Evolutionary conservation across 2,888 invertebrate species (phyloP).

Genomic region (Drosophila crucigera): DNA sequence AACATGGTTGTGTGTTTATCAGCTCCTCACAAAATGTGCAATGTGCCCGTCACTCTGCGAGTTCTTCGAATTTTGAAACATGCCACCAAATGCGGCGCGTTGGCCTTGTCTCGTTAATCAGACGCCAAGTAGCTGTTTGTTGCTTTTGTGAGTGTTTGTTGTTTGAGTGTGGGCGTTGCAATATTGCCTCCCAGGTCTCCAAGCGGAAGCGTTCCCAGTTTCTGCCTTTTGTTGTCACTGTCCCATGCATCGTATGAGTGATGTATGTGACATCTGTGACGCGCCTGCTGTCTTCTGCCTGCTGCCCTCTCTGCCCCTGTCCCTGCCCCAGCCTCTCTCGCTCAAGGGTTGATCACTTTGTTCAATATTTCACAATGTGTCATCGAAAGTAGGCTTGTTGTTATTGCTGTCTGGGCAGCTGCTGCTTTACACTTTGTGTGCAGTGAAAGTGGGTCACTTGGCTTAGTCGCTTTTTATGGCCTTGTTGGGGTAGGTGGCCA

Average conservation of each 20-base stretch:
- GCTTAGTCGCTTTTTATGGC: constrained; percentile 25
- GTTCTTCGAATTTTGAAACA: constrained; percentile 61
- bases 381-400: constrained; percentile 47
- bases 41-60: constrained; percentile 12
- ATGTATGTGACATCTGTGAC: constrained; percentile 59
- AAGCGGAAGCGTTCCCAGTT: constrained; percentile 52
- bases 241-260: constrained; percentile 64
- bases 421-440: constrained; percentile 36
- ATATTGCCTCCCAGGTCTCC: constrained; percentile 29
- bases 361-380: constrained; percentile 59
- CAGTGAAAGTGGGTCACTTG: constrained; percentile 73
- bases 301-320: background rate
- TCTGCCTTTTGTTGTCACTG: constrained; percentile 45
- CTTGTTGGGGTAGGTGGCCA: constrained; percentile 61
- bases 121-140: constrained; percentile 30
- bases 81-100: constrained; percentile 51
- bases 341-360: constrained; percentile 66
- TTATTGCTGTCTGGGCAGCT: constrained; percentile 27
- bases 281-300: constrained; percentile 19
- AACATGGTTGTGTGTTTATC: constrained; percentile 47
- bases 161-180: constrained; percentile 37
- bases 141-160: background rate
- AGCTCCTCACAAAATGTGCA: constrained; percentile 44
- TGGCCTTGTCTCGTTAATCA: constrained; percentile 70
- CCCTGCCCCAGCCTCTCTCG: background rate